Evolutionary conservation across 2,888 invertebrate genomes (phyloP).

Genomic region (Cheilosia vernalis): DNA sequence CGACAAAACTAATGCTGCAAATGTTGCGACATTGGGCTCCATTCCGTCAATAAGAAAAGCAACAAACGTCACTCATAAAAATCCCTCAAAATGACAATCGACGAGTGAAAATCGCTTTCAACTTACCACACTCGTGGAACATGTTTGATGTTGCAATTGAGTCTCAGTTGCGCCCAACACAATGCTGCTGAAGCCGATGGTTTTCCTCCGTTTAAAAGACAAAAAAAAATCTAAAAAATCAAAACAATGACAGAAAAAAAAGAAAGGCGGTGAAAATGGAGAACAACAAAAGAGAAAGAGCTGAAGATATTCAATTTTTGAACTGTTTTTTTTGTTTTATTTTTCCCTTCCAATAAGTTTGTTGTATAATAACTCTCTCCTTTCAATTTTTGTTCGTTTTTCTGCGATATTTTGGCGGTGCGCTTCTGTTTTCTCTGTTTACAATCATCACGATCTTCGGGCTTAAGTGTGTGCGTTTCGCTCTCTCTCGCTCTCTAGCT

Average conservation of each 20-base stretch:
- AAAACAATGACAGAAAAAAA: conserved; percentile 6
- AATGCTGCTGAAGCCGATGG: neutral
- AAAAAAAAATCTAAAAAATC: neutral
- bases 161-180: conserved; percentile 10
- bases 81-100: neutral
- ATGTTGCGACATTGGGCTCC: conserved; percentile 38
- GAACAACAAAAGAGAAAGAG: conserved; percentile 59
- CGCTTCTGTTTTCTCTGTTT: conserved; percentile 55
- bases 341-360: conserved; percentile 31
- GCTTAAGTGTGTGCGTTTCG: conserved; percentile 14
- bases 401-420: conserved; percentile 29
- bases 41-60: conserved; percentile 10
- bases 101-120: conserved; percentile 47
- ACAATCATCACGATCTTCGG: conserved; percentile 28
- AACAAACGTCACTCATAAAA: conserved; percentile 31
- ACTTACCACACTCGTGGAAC: conserved; percentile 38
- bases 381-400: conserved; percentile 43
- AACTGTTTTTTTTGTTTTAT: conserved; percentile 1
- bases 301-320: conserved; percentile 50
- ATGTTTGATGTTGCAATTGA: conserved; percentile 60
- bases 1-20: conserved; percentile 23
- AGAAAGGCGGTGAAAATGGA: conserved; percentile 60
- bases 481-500: conserved; percentile 7
- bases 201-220: neutral
- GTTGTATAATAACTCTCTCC: conserved; percentile 74